Evolutionary conservation across 2,797 vertebrate species (phyloP), one percentile per base, ranked within the genome.

Genomic region (Hephaestus fuliginosus): DNA sequence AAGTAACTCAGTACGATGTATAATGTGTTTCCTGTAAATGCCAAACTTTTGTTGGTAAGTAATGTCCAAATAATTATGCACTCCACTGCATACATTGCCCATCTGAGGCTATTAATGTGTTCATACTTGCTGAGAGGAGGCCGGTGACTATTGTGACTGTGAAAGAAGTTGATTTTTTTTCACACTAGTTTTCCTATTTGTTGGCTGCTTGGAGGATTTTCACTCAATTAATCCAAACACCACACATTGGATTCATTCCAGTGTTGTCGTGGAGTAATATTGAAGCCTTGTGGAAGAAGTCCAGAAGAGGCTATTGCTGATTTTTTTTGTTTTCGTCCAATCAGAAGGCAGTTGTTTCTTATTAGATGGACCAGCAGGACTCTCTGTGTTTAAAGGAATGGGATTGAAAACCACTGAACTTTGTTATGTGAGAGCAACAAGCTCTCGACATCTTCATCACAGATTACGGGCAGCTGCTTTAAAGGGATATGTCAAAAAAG

Each of bases 11-110:
- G 44, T 87, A 78, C 41, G 66, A 53, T 86, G 70, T 89, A 64
- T 44, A 70, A 78, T 85, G 81, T 89, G 80, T 89, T 80, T 76
- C 22, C 2, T 76, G 82, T 81, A 73, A 78, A 82, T 81, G 61
- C 70, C 66, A 33, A 86, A 46, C 62, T 84, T 18, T 84, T 70
- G 70, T 79, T 80, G 5, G 18, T 85, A 56, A 64, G 28, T 74
- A 39, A 78, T 66, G 83, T 85, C 46, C 33, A 72, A 78, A 62
- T 77, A 70, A 62, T 71, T 33, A 36, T 70, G 61, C 63, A 7
- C 33, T 73, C 36, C 18, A 36, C 1, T 70, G 78, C 51, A 67
- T 70, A 46, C 36, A 13, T 69, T 13, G 7, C 33, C 14, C 43
- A 1, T 62, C 25, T 77, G 11, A 63, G 44, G 76, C 51, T 66